Conservation (phyloP, 2,797 vertebrate species). For the Coreius guichenoti region DNA sequence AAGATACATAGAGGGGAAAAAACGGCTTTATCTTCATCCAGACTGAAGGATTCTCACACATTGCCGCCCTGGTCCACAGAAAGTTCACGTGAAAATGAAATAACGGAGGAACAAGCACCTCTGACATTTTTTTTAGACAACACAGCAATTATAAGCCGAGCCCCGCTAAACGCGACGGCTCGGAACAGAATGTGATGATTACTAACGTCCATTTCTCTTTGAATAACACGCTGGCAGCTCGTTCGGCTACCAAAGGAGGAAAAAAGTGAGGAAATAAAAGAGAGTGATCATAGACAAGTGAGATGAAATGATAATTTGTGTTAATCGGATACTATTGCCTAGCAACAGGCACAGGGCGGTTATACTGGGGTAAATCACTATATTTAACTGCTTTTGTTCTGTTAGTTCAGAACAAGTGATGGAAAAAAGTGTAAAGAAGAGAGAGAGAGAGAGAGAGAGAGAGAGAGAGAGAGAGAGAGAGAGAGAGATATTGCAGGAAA, state of each 20-base stretch:
- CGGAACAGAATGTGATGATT: slow-evolving; percentile 47
- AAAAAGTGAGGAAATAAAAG: slow-evolving; percentile 50
- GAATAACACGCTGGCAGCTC: slow-evolving; percentile 51
- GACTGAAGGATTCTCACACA: slow-evolving; percentile 28
- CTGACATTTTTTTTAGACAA: background rate
- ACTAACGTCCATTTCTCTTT: slow-evolving; percentile 40
- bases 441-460: background rate
- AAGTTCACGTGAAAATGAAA: slow-evolving; percentile 34
- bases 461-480: background rate
- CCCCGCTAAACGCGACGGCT: background rate
- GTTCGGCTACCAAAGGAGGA: slow-evolving; percentile 7
- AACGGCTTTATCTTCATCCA: background rate
- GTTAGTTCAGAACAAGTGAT: slow-evolving; percentile 73
- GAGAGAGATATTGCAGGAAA: background rate
- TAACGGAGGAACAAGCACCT: background rate
- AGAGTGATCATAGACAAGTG: slow-evolving; percentile 58
- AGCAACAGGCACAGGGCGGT: slow-evolving; percentile 62
- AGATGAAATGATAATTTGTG: slow-evolving; percentile 70
- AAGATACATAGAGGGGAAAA: background rate
- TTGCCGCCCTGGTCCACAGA: background rate
- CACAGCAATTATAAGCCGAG: slow-evolving; percentile 31
- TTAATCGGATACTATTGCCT: slow-evolving; percentile 68
- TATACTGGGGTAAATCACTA: slow-evolving; percentile 65
- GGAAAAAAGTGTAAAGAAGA: slow-evolving; percentile 69
- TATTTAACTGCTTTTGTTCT: slow-evolving; percentile 64